Evolutionary conservation across 2,113 vertebrate genomes (phyloP).

Genomic region (Seriola aureovittata): DNA sequence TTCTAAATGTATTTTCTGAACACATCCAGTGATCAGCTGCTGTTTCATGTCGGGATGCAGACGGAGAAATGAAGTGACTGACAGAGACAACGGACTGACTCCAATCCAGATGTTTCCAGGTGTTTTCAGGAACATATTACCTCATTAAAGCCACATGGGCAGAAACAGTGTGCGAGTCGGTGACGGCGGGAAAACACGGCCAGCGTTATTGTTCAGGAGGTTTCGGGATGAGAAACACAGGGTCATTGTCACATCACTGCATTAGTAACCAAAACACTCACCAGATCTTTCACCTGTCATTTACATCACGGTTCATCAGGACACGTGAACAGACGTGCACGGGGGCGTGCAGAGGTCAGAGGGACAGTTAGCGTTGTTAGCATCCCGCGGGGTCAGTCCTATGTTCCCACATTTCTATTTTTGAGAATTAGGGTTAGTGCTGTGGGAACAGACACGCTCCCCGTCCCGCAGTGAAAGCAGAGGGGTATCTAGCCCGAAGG

Average conservation of each 20-base stretch:
- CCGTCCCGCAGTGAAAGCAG: not conserved
- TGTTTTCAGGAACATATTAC: constrained; percentile 90
- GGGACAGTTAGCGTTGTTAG: constrained; percentile 21
- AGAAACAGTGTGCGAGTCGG: constrained; percentile 32
- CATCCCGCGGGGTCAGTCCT: too few relatives aligned
- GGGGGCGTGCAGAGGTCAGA: not conserved
- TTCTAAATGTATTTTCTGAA: not conserved
- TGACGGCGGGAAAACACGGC: not conserved
- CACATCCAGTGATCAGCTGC: not conserved
- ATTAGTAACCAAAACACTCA: not conserved
- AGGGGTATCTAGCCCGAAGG: not conserved
- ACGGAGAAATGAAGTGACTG: constrained; percentile 56
- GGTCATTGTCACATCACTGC: not conserved
- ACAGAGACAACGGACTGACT: constrained; percentile 18
- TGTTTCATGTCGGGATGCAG: not conserved
- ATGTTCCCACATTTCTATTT: too few relatives aligned
- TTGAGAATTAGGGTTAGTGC: too few relatives aligned
- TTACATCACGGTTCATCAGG: too few relatives aligned
- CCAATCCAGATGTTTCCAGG: constrained; percentile 83
- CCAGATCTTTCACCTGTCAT: not conserved
- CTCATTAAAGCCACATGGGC: constrained; percentile 87
- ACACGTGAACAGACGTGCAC: not conserved
- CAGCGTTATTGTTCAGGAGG: constrained; percentile 2
- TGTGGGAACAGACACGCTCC: too few relatives aligned
- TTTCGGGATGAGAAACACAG: not conserved